Evolutionary conservation across 2,797 vertebrate genomes (phyloP).

Genomic region (Pangasius macronema): DNA sequence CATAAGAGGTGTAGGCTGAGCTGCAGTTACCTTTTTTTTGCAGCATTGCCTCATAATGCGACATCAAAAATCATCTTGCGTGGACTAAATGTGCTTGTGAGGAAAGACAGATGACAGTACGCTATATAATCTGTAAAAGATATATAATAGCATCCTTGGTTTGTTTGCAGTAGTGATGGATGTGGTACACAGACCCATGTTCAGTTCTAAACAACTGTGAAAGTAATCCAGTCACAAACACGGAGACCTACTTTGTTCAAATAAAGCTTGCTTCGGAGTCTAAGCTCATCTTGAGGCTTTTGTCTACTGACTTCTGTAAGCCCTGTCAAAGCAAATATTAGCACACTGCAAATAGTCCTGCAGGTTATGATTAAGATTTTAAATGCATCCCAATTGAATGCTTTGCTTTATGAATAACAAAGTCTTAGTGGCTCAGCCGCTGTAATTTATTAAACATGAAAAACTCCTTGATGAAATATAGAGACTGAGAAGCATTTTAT

Average conservation of each 20-base stretch:
- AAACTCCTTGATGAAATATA: conserved; percentile 98
- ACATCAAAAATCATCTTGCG: neutral
- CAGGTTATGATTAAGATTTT: conserved; percentile 97
- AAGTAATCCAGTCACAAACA: conserved; percentile 65
- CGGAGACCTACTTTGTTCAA: conserved; percentile 75
- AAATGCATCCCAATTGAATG: conserved; percentile 89
- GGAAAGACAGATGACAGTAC: neutral
- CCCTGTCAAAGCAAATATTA: conserved; percentile 87
- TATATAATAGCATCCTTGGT: conserved; percentile 31
- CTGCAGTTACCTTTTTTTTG: neutral
- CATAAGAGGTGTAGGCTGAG: conserved; percentile 13
- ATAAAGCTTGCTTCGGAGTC: conserved; percentile 78
- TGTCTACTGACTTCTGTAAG: conserved; percentile 84
- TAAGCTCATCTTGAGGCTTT: conserved; percentile 82
- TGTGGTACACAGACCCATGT: conserved; percentile 47
- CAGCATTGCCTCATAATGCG: neutral
- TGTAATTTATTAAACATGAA: conserved; percentile 99
- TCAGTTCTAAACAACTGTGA: conserved; percentile 58
- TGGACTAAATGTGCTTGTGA: neutral
- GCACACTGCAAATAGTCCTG: conserved; percentile 91
- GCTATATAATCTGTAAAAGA: neutral
- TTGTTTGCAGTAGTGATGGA: neutral
- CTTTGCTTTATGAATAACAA: conserved; percentile 97
- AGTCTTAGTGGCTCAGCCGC: conserved; percentile 91
- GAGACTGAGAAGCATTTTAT: conserved; percentile 94